phyloP scores from a whole-genome alignment of 2,888 invertebrate species.

The Drosophila engyochracea region DNA sequence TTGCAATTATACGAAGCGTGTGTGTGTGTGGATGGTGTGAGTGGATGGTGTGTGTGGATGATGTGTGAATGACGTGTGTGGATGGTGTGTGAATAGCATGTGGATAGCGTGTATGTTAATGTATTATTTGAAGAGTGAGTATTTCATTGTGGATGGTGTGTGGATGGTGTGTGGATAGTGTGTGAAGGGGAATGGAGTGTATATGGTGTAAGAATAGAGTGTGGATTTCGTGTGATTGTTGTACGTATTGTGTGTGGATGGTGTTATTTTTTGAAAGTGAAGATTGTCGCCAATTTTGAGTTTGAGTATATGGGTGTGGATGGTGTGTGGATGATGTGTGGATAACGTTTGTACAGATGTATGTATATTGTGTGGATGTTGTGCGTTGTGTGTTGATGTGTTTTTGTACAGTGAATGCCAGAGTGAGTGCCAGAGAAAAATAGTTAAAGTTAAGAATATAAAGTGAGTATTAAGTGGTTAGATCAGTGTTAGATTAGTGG shows the following conservation, averaged over 20 bases:
- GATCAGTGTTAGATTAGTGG: neutral
- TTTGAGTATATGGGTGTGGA: neutral
- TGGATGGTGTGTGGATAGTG: neutral
- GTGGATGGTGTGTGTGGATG: neutral
- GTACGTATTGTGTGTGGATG: no score
- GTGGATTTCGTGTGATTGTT: no score
- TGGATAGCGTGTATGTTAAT: slow-evolving; percentile 9
- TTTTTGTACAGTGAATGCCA: slow-evolving; percentile 11
- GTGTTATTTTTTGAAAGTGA: no score
- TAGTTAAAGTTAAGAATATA: slow-evolving; percentile 1
- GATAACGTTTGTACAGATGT: neutral
- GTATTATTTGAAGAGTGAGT: neutral
- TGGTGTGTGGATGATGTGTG: neutral
- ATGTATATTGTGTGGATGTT: neutral
- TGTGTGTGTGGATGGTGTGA: neutral
- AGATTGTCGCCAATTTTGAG: no score
- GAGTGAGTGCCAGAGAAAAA: slow-evolving; percentile 7
- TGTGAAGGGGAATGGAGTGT: neutral
- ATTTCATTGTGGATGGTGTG: neutral
- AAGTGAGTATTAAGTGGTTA: slow-evolving; percentile 1
- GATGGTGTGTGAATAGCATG: neutral
- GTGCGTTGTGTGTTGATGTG: neutral
- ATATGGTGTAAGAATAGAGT: neutral
- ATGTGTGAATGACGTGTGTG: neutral
- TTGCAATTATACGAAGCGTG: slow-evolving; percentile 59